Percentiles rank a stretch among this genome's conserved stretches.
These are phyloP conservation scores for Uloborus diversus DNA, from an alignment of 1,140 invertebrate genomes.

Conservation along the genomic window DNA sequence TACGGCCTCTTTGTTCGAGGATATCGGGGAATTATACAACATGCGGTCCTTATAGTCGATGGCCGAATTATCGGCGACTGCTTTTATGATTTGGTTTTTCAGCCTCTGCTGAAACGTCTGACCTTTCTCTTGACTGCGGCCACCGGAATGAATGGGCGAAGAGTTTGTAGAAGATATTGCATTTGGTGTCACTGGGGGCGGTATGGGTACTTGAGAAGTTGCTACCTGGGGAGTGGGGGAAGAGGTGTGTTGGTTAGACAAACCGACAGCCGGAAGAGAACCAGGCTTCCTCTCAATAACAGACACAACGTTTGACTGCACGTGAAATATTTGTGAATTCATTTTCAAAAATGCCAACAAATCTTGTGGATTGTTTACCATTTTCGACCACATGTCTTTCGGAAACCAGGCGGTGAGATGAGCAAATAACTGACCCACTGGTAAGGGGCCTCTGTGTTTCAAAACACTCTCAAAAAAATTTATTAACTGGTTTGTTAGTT, in stretches of 20 bases:
- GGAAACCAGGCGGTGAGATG: slow-evolving; percentile 80
- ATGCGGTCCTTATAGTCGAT: slow-evolving; percentile 69
- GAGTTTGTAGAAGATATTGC: slow-evolving; percentile 13
- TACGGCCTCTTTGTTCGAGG: slow-evolving; percentile 27
- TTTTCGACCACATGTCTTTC: slow-evolving; percentile 77
- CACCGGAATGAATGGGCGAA: slow-evolving; percentile 31
- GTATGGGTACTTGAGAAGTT: slow-evolving; percentile 25
- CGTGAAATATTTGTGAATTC: slow-evolving; percentile 88
- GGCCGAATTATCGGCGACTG: slow-evolving; percentile 86
- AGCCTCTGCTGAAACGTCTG: slow-evolving; percentile 58
- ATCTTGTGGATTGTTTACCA: slow-evolving; percentile 87
- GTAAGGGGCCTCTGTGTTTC: slow-evolving; percentile 71
- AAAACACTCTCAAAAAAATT: slow-evolving; percentile 57
- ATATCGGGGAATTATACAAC: neutral
- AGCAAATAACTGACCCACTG: slow-evolving; percentile 86
- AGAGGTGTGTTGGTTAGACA: neutral
- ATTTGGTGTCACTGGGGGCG: too few species aligned
- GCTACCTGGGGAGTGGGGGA: neutral
- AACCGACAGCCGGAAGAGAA: slow-evolving; percentile 19
- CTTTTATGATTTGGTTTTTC: slow-evolving; percentile 60
- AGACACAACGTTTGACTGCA: slow-evolving; percentile 87
- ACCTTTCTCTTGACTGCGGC: slow-evolving; percentile 38
- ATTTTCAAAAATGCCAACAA: slow-evolving; percentile 87
- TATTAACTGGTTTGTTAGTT: slow-evolving; percentile 59
- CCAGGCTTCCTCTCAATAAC: slow-evolving; percentile 64